Conservation (phyloP, 1,140 invertebrate genomes). For the Zaprionus taronus region DNA sequence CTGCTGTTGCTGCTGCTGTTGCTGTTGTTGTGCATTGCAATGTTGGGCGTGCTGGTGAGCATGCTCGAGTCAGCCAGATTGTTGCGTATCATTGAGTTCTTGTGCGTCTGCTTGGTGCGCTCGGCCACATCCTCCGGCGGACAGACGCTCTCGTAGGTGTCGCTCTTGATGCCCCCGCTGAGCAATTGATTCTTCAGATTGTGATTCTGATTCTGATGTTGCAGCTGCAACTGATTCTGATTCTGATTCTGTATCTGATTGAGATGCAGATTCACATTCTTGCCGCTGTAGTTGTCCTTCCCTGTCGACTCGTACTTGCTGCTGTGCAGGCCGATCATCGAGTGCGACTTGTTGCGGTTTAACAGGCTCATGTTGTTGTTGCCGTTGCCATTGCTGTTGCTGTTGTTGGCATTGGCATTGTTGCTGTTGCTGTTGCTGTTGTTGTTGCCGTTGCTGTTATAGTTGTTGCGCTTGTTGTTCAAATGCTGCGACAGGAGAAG, state of each 20-base stretch:
- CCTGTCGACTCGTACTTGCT: constrained; percentile 73
- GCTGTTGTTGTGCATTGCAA: constrained; percentile 37
- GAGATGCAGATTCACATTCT: constrained; percentile 70
- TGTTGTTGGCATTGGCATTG: constrained; percentile 51
- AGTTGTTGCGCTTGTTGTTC: constrained; percentile 76
- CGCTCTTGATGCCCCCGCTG: constrained; percentile 78
- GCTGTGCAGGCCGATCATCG: constrained; percentile 75
- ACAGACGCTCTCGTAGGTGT: constrained; percentile 84
- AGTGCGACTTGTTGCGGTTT: constrained; percentile 82
- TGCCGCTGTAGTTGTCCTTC: constrained; percentile 72
- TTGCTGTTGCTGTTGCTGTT: constrained; percentile 40
- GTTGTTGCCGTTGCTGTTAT: constrained; percentile 42
- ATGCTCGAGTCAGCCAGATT: constrained; percentile 57
- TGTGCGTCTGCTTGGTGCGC: constrained; percentile 77
- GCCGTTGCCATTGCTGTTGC: constrained; percentile 31
- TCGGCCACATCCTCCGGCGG: constrained; percentile 83
- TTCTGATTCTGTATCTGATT: constrained; percentile 70
- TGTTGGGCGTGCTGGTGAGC: constrained; percentile 42
- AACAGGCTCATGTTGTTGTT: constrained; percentile 60
- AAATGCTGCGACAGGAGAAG: constrained; percentile 53
- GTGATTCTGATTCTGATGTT: constrained; percentile 35
- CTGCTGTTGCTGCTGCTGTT: constrained; percentile 32
- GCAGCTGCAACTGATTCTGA: constrained; percentile 51
- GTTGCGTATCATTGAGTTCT: constrained; percentile 81
- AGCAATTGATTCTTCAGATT: constrained; percentile 70